Evolutionary conservation across 2,888 invertebrate genomes (phyloP).

Genomic region (Malthinus flaveolus): DNA sequence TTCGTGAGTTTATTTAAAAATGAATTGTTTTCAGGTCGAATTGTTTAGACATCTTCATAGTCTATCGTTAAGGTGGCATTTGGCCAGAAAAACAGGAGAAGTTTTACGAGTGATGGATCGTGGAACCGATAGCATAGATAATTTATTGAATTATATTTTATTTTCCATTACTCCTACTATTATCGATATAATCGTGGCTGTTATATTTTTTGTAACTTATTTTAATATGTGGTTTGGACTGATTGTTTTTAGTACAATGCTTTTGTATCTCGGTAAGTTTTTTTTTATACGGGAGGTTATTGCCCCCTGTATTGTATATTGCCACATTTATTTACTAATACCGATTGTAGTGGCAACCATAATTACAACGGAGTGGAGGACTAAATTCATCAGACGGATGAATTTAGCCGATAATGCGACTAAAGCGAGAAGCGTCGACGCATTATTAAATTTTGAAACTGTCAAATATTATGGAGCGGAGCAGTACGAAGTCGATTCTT

Average conservation of each 20-base stretch:
- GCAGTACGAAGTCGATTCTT: slow-evolving; percentile 84
- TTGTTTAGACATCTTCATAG: slow-evolving; percentile 87
- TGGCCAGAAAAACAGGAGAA: slow-evolving; percentile 94
- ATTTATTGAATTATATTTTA: slow-evolving; percentile 86
- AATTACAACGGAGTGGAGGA: slow-evolving; percentile 95
- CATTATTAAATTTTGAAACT: slow-evolving; percentile 96
- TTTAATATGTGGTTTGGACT: slow-evolving; percentile 96
- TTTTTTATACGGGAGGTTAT: not conserved
- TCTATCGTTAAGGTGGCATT: slow-evolving; percentile 92
- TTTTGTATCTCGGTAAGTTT: slow-evolving; percentile 83
- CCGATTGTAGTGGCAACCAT: slow-evolving; percentile 75
- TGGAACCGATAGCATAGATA: slow-evolving; percentile 95
- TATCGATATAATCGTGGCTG: slow-evolving; percentile 88
- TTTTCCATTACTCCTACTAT: slow-evolving; percentile 94
- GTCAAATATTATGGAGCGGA: slow-evolving; percentile 98
- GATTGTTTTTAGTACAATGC: slow-evolving; percentile 93
- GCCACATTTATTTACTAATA: not conserved
- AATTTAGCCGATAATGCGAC: slow-evolving; percentile 93
- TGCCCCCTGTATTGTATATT: not conserved
- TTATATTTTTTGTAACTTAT: slow-evolving; percentile 81
- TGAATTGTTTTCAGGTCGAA: slow-evolving; percentile 67
- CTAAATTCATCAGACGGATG: slow-evolving; percentile 92
- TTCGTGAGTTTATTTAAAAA: not conserved
- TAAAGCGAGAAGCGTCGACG: slow-evolving; percentile 91
- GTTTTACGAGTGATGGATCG: slow-evolving; percentile 95